Conservation (phyloP, 1,140 invertebrate species). For the Drosophila busckii region DNA sequence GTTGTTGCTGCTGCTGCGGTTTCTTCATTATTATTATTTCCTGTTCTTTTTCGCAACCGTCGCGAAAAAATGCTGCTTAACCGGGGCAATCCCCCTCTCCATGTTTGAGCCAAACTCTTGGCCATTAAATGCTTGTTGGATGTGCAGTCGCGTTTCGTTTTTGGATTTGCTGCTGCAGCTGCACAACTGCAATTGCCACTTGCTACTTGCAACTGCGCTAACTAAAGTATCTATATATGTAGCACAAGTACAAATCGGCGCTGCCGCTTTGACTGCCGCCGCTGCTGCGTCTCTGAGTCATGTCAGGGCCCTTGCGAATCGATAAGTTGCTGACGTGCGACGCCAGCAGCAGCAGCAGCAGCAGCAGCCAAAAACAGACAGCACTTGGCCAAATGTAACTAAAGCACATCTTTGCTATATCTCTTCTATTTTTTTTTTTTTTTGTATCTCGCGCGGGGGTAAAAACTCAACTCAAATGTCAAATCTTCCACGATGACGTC, state of each 20-base stretch:
- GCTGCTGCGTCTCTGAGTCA: constrained; percentile 49
- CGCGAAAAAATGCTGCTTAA: constrained; percentile 64
- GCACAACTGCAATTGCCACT: constrained; percentile 15
- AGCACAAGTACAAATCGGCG: constrained; percentile 3
- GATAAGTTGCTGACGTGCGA: constrained; percentile 63
- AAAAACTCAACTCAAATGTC: constrained; percentile 72
- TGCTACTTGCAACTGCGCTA: constrained; percentile 33
- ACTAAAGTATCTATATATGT: constrained; percentile 40
- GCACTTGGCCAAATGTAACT: constrained; percentile 8
- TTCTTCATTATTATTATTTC: constrained; percentile 44
- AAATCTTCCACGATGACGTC: constrained; percentile 63
- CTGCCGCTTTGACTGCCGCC: not conserved
- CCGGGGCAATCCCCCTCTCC: too few relatives aligned
- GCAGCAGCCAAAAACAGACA: constrained; percentile 11
- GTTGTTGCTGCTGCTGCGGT: constrained; percentile 7
- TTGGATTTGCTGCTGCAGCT: constrained; percentile 28
- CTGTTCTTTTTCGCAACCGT: constrained; percentile 71
- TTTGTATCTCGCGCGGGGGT: constrained; percentile 17
- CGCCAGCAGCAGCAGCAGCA: constrained; percentile 45
- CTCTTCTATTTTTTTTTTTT: too few relatives aligned
- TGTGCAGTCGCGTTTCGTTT: constrained; percentile 36
- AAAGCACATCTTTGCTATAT: too few relatives aligned
- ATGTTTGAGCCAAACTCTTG: too few relatives aligned
- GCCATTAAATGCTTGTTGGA: constrained; percentile 48
- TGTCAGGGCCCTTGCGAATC: constrained; percentile 50